These are phyloP conservation scores for Neomorphus geoffroyi DNA, from an alignment of 2,797 vertebrate genomes.

Conservation along the genomic window DNA sequence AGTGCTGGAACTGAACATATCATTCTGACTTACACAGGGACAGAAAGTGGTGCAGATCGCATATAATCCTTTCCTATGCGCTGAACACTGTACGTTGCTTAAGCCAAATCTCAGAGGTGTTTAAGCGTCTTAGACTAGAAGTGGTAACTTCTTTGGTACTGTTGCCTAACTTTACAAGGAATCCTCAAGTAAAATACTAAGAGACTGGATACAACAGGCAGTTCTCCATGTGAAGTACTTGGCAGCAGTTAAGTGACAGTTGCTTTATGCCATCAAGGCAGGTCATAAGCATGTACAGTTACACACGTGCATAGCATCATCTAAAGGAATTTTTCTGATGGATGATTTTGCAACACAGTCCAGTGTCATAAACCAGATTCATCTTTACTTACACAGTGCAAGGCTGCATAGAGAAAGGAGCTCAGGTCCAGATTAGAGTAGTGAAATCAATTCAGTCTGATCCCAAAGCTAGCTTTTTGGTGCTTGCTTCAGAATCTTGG, in stretches of 20 bases:
- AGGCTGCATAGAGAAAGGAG: neutral
- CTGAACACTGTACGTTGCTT: neutral
- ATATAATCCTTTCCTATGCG: neutral
- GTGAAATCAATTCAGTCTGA: neutral
- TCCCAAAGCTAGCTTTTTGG: neutral
- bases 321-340: neutral
- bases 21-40: neutral
- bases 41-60: neutral
- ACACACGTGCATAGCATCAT: neutral
- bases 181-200: neutral
- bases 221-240: accelerated
- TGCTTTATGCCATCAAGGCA: neutral
- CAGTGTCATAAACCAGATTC: neutral
- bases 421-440: neutral
- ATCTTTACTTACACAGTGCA: neutral
- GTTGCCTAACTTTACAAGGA: neutral
- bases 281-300: neutral
- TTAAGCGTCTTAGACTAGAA: neutral
- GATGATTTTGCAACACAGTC: neutral
- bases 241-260: neutral
- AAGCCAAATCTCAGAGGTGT: neutral
- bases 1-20: neutral
- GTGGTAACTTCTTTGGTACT: neutral
- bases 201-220: neutral
- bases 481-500: neutral